Conservation (phyloP, 2,797 vertebrate genomes). For the Heterohyrax brucei region DNA sequence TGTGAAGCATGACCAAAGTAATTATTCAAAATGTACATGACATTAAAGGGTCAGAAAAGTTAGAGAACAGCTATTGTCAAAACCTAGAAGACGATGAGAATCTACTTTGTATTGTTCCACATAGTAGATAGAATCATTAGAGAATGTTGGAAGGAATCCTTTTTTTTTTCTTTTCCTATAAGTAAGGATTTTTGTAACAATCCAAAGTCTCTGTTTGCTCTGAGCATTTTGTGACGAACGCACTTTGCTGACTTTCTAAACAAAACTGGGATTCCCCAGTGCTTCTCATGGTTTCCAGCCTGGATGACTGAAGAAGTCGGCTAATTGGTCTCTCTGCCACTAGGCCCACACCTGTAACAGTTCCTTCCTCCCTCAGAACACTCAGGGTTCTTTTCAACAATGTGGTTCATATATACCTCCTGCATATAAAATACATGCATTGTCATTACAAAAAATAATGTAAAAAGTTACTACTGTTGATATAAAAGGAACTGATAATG, state of each 20-base stretch:
- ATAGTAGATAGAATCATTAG: neutral
- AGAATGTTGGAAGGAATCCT: neutral
- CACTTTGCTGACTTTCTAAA: neutral
- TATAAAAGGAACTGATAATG: neutral
- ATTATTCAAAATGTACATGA: slow-evolving; percentile 3
- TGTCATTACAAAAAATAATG: neutral
- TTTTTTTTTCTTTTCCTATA: neutral
- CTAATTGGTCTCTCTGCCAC: neutral
- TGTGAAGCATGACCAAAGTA: neutral
- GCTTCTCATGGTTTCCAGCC: neutral
- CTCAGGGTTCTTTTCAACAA: neutral
- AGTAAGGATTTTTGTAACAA: neutral
- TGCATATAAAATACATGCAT: neutral
- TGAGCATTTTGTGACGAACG: neutral
- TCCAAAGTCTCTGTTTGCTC: neutral
- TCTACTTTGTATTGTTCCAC: neutral
- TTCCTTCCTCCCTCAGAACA: neutral
- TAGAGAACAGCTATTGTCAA: neutral
- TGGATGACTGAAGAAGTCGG: neutral
- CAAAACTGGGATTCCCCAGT: neutral
- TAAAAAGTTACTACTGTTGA: neutral
- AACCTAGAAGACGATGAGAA: neutral
- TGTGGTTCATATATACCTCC: neutral
- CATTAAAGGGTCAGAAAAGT: slow-evolving; percentile 10
- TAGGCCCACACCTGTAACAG: neutral